phyloP scores from a whole-genome alignment of 2,113 vertebrate species.

The Callionymus lyra region DNA sequence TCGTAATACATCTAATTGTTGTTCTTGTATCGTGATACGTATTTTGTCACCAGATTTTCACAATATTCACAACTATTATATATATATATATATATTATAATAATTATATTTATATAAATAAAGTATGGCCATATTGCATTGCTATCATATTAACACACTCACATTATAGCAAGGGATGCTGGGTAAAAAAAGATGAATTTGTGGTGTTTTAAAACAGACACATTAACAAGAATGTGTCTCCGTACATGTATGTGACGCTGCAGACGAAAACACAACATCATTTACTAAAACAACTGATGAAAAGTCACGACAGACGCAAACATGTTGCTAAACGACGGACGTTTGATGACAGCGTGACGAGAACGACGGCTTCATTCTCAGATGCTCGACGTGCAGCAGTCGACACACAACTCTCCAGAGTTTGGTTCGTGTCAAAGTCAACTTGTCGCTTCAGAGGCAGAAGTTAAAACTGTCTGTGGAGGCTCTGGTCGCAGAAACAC shows the following conservation, averaged over 20 bases:
- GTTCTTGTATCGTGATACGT: too few relatives aligned
- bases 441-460: slow-evolving; percentile 41
- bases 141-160: too few relatives aligned
- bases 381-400: slow-evolving; percentile 45
- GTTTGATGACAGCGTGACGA: slow-evolving; percentile 2
- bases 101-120: too few relatives aligned
- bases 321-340: too few relatives aligned
- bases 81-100: too few relatives aligned
- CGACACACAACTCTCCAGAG: slow-evolving; percentile 47
- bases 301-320: slow-evolving; percentile 7
- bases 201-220: not conserved
- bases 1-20: too few relatives aligned
- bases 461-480: slow-evolving; percentile 38
- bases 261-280: slow-evolving; percentile 16
- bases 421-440: slow-evolving; percentile 47
- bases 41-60: too few relatives aligned
- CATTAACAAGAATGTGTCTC: too few relatives aligned
- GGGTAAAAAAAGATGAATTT: not conserved
- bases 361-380: slow-evolving; percentile 31
- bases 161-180: too few relatives aligned
- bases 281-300: slow-evolving; percentile 10
- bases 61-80: too few relatives aligned
- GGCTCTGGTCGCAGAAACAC: slow-evolving; percentile 3
- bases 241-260: not conserved
- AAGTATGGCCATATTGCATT: too few relatives aligned